Evolutionary conservation across 2,113 vertebrate genomes (phyloP), one percentile per base, ranked within the genome.

Genomic region (Galeopterus variegatus): DNA sequence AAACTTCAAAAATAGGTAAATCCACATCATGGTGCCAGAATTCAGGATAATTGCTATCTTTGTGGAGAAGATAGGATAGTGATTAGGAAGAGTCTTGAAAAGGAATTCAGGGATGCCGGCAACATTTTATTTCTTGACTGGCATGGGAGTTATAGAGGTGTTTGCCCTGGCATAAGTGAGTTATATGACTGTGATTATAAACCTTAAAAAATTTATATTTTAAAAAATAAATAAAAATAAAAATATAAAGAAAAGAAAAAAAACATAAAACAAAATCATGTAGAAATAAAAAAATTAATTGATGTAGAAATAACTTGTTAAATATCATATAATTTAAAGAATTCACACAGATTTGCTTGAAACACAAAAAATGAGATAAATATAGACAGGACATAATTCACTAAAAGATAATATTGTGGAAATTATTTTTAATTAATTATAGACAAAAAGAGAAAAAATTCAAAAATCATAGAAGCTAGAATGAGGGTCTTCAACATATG

Each of bases 51-150:
- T 70, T 4, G 15, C n/a, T n/a, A 31, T 56, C 8, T 75, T 58
- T 92, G 13, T 28, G 18, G 48, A 60, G 50, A 72, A 77, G 18
- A 50, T 23, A 67, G 19, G 14, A 19, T 8, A 62, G 11, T 69
- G 52, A 76, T 54, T 70, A 83, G 69, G 5, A 88, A 76, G n/a
- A 72, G 19, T 21, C 31, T 58, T 81, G 28, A 87, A 80, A 65
- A 33, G 15, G 13, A 6, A 58, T 67, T 94, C 31, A 60, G 41
- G 5, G 5, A 80, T 79, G 21, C 21, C 64, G n/a, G 8, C 41
- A 75, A 69, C 24, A 33, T 69, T 95, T 92, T 70, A 79, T 89
- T 82, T 93, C 45, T 84, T 77, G 17, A 96, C 64, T 18, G 64
- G 15, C 28, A 18, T 76, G 17, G 26, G 4, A 62, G 19, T 23